Percentiles rank a stretch among this genome's conserved stretches.
Evolutionary conservation across 1,140 invertebrate genomes (phyloP).

Genomic region (Dendroctonus valens): DNA sequence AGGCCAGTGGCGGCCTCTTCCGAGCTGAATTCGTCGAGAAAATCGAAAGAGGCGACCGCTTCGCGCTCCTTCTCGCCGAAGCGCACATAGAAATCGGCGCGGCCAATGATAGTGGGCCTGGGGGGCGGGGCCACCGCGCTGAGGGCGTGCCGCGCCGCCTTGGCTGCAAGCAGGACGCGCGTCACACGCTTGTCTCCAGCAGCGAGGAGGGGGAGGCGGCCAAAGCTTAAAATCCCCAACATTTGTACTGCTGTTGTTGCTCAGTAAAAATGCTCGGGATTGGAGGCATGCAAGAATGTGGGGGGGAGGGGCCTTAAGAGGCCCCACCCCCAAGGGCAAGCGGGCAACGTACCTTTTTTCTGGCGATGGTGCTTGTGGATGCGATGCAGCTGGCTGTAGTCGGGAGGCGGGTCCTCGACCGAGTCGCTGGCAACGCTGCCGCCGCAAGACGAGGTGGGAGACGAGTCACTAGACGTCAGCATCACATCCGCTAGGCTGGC

Average conservation of each 20-base stretch:
- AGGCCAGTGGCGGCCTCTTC: neutral
- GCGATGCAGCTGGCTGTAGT: slow-evolving; percentile 69
- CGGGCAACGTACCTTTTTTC: slow-evolving; percentile 65
- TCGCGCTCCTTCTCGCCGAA: slow-evolving; percentile 75
- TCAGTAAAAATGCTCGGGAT: slow-evolving; percentile 44
- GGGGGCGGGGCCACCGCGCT: slow-evolving; percentile 42
- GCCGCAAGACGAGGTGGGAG: slow-evolving; percentile 63
- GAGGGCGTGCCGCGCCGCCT: slow-evolving; percentile 57
- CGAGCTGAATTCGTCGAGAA: slow-evolving; percentile 67
- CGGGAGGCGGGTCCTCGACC: slow-evolving; percentile 59
- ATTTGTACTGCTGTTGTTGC: slow-evolving; percentile 45
- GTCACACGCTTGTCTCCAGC: slow-evolving; percentile 48
- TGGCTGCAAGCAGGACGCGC: slow-evolving; percentile 53
- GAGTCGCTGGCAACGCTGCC: slow-evolving; percentile 62
- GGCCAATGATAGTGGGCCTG: slow-evolving; percentile 69
- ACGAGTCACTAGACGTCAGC: slow-evolving; percentile 69
- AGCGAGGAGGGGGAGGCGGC: slow-evolving; percentile 45
- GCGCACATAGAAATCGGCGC: slow-evolving; percentile 71
- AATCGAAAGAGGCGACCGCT: slow-evolving; percentile 75
- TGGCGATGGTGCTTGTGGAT: slow-evolving; percentile 69
- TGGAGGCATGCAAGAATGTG: slow-evolving; percentile 4
- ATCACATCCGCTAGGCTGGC: slow-evolving; percentile 74
- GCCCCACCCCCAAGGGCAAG: slow-evolving; percentile 6
- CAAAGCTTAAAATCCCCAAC: slow-evolving; percentile 49
- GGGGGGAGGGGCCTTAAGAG: neutral